Base-by-base conservation (phyloP, 2,888 invertebrate species). In the Cephus runcator region DNA sequence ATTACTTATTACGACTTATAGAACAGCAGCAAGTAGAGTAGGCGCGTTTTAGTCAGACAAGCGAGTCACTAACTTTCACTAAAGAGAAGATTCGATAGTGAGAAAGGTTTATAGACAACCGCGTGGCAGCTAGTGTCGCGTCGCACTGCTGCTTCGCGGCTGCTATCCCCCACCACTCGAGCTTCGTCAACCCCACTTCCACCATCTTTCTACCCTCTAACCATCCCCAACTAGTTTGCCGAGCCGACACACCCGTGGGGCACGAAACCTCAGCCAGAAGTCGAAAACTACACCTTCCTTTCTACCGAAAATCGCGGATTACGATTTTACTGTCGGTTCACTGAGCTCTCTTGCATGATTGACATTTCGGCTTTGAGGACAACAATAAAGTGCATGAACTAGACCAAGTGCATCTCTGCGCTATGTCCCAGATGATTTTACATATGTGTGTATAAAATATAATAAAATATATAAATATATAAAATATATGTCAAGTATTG, bases 111-210 rank as follows among this genome's bases (percentile, higher is more conserved):
- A 81, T 77, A 83, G 83, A 83, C 86, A 86, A 90, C 90, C 90
- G 90, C 88, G 88, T 90, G 89, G 85, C 81, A 87, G 87, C 85
- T 85, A 83, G 85, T 84, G 87, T 90, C 90, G 88, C 89, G 90
- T 90, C 89, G 90, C 90, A 90, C 90, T 90, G 90, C 88, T 89
- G 90, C 85, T 88, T 84, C 87, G 82, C 84, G 77, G 69, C 76
- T 75, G 76, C 81, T 83, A 82, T 79, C 80, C 83, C 82, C 84
- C 86, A n/a, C 74, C 35, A 6, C 35, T 78, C 78, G 77, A 80
- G 80, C 80, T 80, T 80, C 71, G 73, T 79, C 69, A 69, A 75
- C 76, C 77, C 31, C 75, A 73, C 34, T 68, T 33, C 71, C 71
- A 69, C 73, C 78, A 73, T 69, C 68, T 30, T n/a, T 12, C 33